Base-by-base conservation (phyloP, 1,140 invertebrate genomes). In the Anoplophora glabripennis region DNA sequence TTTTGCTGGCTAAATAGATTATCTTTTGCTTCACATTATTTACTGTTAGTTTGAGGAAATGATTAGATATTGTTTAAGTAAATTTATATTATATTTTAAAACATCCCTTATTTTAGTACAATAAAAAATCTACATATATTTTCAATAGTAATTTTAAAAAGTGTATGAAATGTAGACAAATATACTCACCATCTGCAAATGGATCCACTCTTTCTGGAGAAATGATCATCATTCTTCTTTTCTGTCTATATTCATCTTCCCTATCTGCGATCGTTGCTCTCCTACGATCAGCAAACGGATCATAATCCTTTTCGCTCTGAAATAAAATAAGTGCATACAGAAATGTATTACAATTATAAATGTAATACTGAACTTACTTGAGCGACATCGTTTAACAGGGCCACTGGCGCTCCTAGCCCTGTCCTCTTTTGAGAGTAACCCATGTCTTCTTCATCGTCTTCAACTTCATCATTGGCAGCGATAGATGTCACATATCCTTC, bases 141-240 rank as follows among this genome's bases (percentile, higher is more conserved):
- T 15, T 17, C 40, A 44, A 11, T 44, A 33, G 12, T 12, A 44
- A 10, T 28, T 49, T 45, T 54, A 46, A 63, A 57, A 42, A 40
- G 41, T 51, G 15, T 28, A 5, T 28, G 0, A 33, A 33, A 28
- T 28, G 5, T 5, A 28, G 5, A 28, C 21, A 28, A 3, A 28
- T 18, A 18, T 71, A 86, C 86, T 77, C 83, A 97, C 95, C 94
- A 82, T 97, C 94, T 69, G 93, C 94, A 84, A 99, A 99, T 15
- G 94, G 94, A 86, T 99, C 96, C 58, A 89, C 87, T 69, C 93
- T 83, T 72, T 97, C 95, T 5, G 97, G 97, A 1, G 97, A 99
- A 63, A 98, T 96, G 47, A 97, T 93, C 81, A 91, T 87, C 72
- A 89, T 83, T 46, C 92, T 83, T 53, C 92, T 83, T 69, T 92